phyloP scores from a whole-genome alignment of 2,797 vertebrate genomes.

The Manis javanica region DNA sequence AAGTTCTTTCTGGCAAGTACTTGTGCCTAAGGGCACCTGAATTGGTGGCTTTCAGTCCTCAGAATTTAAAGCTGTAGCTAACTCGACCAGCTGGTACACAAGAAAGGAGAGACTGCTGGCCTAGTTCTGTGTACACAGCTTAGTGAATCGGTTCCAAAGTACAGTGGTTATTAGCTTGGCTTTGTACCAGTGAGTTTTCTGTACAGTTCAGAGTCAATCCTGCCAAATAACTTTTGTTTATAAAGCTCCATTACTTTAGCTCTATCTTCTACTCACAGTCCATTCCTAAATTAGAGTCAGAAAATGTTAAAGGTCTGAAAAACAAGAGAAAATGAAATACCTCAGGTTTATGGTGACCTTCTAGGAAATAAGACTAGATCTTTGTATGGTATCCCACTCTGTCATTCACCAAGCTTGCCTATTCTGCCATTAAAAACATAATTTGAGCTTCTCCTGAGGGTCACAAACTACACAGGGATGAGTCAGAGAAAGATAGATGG shows the following conservation, averaged over 20 bases:
- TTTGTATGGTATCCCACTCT: not conserved
- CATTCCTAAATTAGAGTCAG: conserved; percentile 28
- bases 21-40: not conserved
- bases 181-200: conserved; percentile 27
- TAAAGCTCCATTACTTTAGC: conserved; percentile 3
- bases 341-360: conserved; percentile 22
- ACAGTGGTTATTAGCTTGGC: conserved; percentile 8
- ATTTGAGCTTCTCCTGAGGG: conserved; percentile 1
- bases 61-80: conserved; percentile 7
- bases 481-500: conserved; percentile 31
- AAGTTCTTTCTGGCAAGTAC: not conserved
- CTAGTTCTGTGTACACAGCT: not conserved
- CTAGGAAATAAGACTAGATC: not conserved
- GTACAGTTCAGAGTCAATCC: not conserved
- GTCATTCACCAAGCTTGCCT: not conserved
- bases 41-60: not conserved
- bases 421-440: conserved; percentile 44
- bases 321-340: conserved; percentile 41
- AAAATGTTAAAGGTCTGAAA: conserved; percentile 30
- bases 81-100: not conserved
- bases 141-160: conserved; percentile 15
- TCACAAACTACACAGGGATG: conserved; percentile 13
- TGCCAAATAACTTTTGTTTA: conserved; percentile 54
- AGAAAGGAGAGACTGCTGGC: not conserved
- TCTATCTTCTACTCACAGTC: not conserved